Percentiles rank a stretch among this genome's conserved stretches.
phyloP scores from a whole-genome alignment of 92 coral and sea anemone genomes.

The Blastomussa wellsi region DNA sequence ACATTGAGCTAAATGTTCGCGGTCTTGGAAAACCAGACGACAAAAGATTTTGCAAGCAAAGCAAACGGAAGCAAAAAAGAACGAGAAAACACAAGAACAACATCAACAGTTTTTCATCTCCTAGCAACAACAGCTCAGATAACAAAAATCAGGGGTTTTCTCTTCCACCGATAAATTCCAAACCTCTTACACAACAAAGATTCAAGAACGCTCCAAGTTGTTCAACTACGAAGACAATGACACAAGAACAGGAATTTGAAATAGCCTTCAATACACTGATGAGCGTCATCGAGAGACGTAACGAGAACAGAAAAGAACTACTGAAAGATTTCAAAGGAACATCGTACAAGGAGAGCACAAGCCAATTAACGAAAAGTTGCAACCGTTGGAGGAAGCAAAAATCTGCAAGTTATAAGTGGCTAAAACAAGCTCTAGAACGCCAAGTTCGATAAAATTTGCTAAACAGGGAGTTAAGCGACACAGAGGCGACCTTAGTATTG shows the following conservation, averaged over 20 bases:
- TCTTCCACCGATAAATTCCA: conserved; percentile 26
- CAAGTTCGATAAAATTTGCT: too few relatives aligned
- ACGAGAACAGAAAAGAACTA: conserved; percentile 36
- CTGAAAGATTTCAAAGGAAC: conserved; percentile 35
- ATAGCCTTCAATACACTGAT: conserved; percentile 1
- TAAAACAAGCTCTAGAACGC: neutral
- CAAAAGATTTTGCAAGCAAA: neutral
- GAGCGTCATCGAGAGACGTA: conserved; percentile 50
- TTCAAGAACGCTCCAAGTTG: neutral
- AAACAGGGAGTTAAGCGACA: neutral
- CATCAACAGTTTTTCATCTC: conserved; percentile 1
- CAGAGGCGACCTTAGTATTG: neutral
- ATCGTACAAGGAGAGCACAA: conserved; percentile 52
- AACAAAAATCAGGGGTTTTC: neutral
- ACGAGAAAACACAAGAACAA: neutral
- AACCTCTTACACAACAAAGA: neutral
- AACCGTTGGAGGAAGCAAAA: neutral
- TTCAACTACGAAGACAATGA: neutral
- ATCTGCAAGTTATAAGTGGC: neutral
- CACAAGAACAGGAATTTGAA: neutral
- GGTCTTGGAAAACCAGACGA: conserved; percentile 6
- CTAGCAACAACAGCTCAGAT: neutral
- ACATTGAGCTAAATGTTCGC: conserved; percentile 25
- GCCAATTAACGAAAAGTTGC: conserved; percentile 16
- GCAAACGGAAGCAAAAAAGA: conserved; percentile 1